phyloP scores from a whole-genome alignment of 2,888 invertebrate genomes.

The Drosophila mettleri region DNA sequence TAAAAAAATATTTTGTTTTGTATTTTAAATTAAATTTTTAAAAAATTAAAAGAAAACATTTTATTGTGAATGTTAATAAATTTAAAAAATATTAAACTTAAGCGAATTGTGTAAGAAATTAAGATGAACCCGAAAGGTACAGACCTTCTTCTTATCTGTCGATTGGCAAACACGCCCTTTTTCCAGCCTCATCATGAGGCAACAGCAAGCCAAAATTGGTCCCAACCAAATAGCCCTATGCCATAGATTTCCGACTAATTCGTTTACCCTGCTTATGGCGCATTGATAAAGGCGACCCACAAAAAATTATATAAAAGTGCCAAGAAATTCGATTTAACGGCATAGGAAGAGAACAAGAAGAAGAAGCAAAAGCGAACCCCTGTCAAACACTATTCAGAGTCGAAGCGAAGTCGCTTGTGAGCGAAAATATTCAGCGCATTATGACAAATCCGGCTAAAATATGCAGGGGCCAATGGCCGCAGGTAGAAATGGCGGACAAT shows the following conservation, averaged over 20 bases:
- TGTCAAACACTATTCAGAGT: constrained; percentile 61
- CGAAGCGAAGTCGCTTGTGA: constrained; percentile 14
- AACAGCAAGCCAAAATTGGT: constrained; percentile 10
- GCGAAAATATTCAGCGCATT: constrained; percentile 77
- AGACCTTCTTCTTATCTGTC: constrained; percentile 25
- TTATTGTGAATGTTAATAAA: not conserved
- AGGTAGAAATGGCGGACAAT: constrained; percentile 63
- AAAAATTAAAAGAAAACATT: not conserved
- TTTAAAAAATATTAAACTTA: not conserved
- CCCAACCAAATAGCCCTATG: constrained; percentile 22
- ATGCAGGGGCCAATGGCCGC: constrained; percentile 73
- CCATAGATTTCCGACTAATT: constrained; percentile 55
- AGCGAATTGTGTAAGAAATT: not conserved
- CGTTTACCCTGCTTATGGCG: constrained; percentile 62
- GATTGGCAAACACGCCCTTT: constrained; percentile 3
- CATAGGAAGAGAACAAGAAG: constrained; percentile 18
- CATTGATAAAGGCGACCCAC: constrained; percentile 52
- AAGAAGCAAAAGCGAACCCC: constrained; percentile 6
- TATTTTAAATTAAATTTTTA: not conserved
- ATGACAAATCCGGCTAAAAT: constrained; percentile 79
- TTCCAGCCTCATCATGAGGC: not conserved
- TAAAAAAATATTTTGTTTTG: too few species aligned
- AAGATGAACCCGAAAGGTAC: not conserved
- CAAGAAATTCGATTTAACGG: constrained; percentile 67
- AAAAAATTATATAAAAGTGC: constrained; percentile 3